These are phyloP conservation scores for Sitophilus oryzae DNA, from an alignment of 1,140 invertebrate genomes.

Conservation along the genomic window DNA sequence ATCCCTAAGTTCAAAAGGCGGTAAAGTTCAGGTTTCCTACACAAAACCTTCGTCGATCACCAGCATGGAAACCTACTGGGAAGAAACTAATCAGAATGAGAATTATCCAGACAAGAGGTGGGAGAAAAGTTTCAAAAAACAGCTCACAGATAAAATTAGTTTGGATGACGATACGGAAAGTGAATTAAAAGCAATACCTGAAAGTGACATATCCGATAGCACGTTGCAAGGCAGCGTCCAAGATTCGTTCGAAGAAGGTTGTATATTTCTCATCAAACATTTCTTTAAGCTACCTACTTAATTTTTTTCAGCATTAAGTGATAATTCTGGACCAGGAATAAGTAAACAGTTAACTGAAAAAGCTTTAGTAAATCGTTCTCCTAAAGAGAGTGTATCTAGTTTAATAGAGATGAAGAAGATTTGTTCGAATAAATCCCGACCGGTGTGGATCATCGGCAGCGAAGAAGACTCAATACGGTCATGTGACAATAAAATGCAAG, in stretches of 20 bases:
- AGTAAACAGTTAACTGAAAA: slow-evolving; percentile 26
- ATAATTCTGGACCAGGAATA: slow-evolving; percentile 20
- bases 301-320: slow-evolving; percentile 19
- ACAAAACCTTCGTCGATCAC: slow-evolving; percentile 47
- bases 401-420: slow-evolving; percentile 25
- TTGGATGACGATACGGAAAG: slow-evolving; percentile 80
- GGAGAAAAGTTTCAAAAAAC: slow-evolving; percentile 41
- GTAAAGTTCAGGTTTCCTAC: slow-evolving; percentile 45
- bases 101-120: slow-evolving; percentile 25
- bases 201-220: slow-evolving; percentile 79
- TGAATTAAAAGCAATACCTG: slow-evolving; percentile 79
- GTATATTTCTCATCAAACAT: not conserved
- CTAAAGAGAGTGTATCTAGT: slow-evolving; percentile 28
- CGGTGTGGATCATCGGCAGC: slow-evolving; percentile 55
- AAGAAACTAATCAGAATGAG: slow-evolving; percentile 50
- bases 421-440: slow-evolving; percentile 37
- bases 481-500: slow-evolving; percentile 35
- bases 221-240: slow-evolving; percentile 67
- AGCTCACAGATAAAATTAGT: slow-evolving; percentile 49
- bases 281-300: not conserved
- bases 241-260: slow-evolving; percentile 49
- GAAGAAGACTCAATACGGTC: slow-evolving; percentile 49
- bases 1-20: slow-evolving; percentile 46
- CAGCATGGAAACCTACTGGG: slow-evolving; percentile 65
- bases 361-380: slow-evolving; percentile 23